Base-by-base conservation (phyloP, 2,888 invertebrate species). In the Lumbricus terrestris region DNA sequence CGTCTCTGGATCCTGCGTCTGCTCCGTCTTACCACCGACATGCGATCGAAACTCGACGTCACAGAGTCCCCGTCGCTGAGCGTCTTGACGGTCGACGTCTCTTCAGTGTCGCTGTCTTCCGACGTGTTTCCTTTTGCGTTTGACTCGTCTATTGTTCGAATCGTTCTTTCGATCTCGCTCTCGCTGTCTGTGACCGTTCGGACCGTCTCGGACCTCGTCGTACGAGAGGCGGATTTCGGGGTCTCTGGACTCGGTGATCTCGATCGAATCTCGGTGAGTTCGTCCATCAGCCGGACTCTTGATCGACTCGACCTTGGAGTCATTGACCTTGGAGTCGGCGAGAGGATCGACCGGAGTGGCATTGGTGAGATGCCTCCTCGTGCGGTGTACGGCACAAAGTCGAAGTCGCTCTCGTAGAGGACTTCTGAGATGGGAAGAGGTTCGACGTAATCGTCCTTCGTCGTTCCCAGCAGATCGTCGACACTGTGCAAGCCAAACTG, bases 401-500 rank as follows among this genome's bases (percentile, higher is more conserved):
- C 91, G 69, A 91, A 91, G 42, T 91, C 91, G 33, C 91, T 91
- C 37, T 90, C 91, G 40, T 91, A 91, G 15, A 18, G 38, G n/a
- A 82, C 88, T 33, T 90, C 90, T n/a, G 89, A 82, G 42, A 82
- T 90, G 3, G 37, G 89, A 35, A 90, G 47, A 35, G 85, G 35
- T 23, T 33, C 54, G 20, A 40, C 83, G 38, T 92, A 93, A 38
- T 91, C 92, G 2, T 90, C 89, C 5, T 92, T 91, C 0, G 89
- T 89, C 20, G 83, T 91, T 33, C 92, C 93, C 34, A 94, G 89
- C 16, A 94, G 91, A 82, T 94, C 94, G 42, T 94, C 94, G 0
- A 94, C 93, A 29, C 93, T 94, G 34, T 94, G 94, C 85, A 94
- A 88, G 23, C 94, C 94, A 90, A 94, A 92, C 1, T 92, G 91